Base-by-base conservation (phyloP, 2,797 vertebrate species). In the Spondyliosoma cantharus region DNA sequence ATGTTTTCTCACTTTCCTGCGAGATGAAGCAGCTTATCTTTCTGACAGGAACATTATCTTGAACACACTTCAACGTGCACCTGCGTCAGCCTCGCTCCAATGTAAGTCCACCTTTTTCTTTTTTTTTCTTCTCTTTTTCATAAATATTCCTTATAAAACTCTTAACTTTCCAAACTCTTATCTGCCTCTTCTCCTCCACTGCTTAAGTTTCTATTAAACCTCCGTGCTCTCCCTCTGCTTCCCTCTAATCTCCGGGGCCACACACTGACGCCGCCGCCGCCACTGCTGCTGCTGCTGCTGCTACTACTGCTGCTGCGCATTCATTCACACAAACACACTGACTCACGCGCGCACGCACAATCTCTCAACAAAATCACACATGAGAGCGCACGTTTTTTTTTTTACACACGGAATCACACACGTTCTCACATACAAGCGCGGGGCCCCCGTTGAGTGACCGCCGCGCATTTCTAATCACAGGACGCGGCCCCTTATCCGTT, bases 141-240 rank as follows among this genome's bases (percentile, higher is more conserved):
- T 63, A 67, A 71, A 50, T 62, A 81, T 58, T 70, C 72, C 70
- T 45, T 19, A 17, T 50, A 87, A 90, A 84, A 86, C 75, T 88
- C 58, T 53, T 54, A 78, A 88, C 73, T 81, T 83, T 83, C 68
- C 62, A 78, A 81, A 78, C 0, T 86, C 81, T 87, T 91, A 89
- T 90, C 86, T 78, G 27, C 53, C 43, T 75, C 67, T 80, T 70
- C 76, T 80, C 56, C 85, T 80, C 46, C 65, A 13, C 80, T 64
- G 71, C 87, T 87, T 84, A 85, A 77, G 82, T 90, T 91, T 91
- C 85, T 86, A 87, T 90, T 90, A 88, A 91, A 93, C 85, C 84
- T 84, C 87, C 54, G 81, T 76, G 80, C 88, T 89, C 87, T 86
- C 78, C 78, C 69, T 82, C 66, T 65, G 76, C 87, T 82, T 87